A percentile compares a stretch with the other conserved stretches of the same genome.
phyloP scores from a whole-genome alignment of 2,797 vertebrate genomes.

The Pitangus sulphuratus region DNA sequence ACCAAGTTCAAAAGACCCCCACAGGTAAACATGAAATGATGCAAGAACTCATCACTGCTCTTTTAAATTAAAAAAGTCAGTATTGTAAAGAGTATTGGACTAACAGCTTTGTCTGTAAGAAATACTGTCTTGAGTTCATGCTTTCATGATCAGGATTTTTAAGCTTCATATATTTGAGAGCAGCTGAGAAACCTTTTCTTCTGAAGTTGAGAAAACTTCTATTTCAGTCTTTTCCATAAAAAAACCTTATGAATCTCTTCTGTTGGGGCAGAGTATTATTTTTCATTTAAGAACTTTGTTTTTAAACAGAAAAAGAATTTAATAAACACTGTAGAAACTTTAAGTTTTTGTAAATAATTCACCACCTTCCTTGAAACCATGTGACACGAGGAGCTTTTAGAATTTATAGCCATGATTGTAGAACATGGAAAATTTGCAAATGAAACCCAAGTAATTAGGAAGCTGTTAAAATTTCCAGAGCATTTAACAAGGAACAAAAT shows the following conservation, averaged over 20 bases:
- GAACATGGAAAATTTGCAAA: slow-evolving; percentile 66
- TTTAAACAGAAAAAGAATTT: background rate
- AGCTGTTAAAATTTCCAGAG: slow-evolving; percentile 62
- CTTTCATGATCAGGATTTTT: background rate
- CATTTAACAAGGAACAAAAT: slow-evolving; percentile 31
- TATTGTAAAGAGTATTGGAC: background rate
- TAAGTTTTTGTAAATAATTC: slow-evolving; percentile 36
- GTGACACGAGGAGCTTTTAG: background rate
- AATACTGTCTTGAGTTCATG: background rate
- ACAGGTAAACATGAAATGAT: slow-evolving; percentile 86
- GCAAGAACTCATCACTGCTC: background rate
- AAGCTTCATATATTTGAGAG: background rate
- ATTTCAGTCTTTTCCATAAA: background rate
- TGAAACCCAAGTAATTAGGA: slow-evolving; percentile 51
- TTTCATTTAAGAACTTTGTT: background rate
- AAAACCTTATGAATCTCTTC: background rate
- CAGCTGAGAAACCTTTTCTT: background rate
- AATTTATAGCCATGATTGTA: slow-evolving; percentile 25
- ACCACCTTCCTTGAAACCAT: background rate
- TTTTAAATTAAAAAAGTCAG: background rate
- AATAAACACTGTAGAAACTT: background rate
- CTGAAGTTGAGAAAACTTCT: background rate
- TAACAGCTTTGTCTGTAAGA: background rate
- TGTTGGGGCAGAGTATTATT: background rate
- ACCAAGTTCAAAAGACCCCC: slow-evolving; percentile 98